Conservation (phyloP, 2,113 vertebrate species). For the Coracopsis vasa region DNA sequence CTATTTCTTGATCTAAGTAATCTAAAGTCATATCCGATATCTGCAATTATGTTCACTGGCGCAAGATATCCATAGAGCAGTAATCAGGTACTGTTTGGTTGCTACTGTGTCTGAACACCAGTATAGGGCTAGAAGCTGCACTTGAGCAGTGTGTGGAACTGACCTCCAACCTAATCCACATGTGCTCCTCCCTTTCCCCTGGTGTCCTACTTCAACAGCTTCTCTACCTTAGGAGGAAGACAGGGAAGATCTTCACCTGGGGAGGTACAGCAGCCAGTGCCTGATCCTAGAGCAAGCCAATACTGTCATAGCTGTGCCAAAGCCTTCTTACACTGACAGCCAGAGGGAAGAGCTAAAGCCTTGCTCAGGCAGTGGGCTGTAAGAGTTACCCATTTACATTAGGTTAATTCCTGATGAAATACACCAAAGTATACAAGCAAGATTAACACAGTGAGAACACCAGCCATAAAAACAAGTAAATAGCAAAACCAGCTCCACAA, state of each 20-base stretch:
- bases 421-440: background rate
- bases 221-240: background rate
- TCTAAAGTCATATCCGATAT: background rate
- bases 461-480: background rate
- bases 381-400: background rate
- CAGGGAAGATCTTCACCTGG: background rate
- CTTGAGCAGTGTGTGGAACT: background rate
- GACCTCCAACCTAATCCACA: background rate
- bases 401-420: background rate
- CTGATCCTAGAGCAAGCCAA: background rate
- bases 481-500: background rate
- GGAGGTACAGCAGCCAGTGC: background rate
- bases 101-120: background rate
- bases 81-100: background rate
- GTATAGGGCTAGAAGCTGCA: background rate
- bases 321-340: background rate
- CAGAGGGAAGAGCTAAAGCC: background rate
- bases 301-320: background rate
- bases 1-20: background rate
- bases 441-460: background rate
- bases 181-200: background rate
- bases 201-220: background rate
- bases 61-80: background rate
- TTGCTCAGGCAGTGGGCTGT: background rate
- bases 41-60: background rate